Evolutionary conservation across 1,140 invertebrate genomes (phyloP), one percentile per base, ranked within the genome.

Genomic region (Megalonaias nervosa): DNA sequence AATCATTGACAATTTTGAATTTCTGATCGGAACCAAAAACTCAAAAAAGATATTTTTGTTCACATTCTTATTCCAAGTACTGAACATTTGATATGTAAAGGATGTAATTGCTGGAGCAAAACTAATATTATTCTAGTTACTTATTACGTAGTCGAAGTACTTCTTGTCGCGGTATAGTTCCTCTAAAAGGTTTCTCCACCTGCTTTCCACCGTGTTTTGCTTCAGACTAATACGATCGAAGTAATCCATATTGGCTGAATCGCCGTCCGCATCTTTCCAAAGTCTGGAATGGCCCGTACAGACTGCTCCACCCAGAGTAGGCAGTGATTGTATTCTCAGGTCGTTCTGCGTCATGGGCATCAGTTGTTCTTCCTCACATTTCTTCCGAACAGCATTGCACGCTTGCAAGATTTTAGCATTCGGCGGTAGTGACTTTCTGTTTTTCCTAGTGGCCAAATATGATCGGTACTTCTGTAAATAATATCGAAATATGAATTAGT

Each of bases 101-200:
- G 16, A 62, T 48, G 38, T 11, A 48, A 11, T 11, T 48, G 0
- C 6, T 48, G 38, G 38, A 48, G 11, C 9, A 48, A 55, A 38
- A 68, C 16, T 15, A 59, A n/a, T n/a, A 60, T 9, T 48, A 48
- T 48, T 57, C 17, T 19, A 79, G 81, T 69, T 79, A 85, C 84
- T 67, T 72, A 77, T 81, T 15, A 78, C 74, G 60, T 86, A 85
- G 72, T 86, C 85, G 65, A 86, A 83, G 75, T 83, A 86, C 73
- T 84, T 83, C 71, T 86, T 86, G 74, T 86, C 85, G 21, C 71
- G 74, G 69, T 86, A 86, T 2, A 86, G 67, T 68, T 86, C 85
- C 60, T 85, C 82, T 16, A 86, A 77, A 56, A 85, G 77, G 21
- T 77, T 76, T 38, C 72, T 81, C 80, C 81, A 82, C 60, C 80